Evolutionary conservation across 2,888 invertebrate genomes (phyloP), one percentile per base, ranked within the genome.

Genomic region (Calameuta filiformis): DNA sequence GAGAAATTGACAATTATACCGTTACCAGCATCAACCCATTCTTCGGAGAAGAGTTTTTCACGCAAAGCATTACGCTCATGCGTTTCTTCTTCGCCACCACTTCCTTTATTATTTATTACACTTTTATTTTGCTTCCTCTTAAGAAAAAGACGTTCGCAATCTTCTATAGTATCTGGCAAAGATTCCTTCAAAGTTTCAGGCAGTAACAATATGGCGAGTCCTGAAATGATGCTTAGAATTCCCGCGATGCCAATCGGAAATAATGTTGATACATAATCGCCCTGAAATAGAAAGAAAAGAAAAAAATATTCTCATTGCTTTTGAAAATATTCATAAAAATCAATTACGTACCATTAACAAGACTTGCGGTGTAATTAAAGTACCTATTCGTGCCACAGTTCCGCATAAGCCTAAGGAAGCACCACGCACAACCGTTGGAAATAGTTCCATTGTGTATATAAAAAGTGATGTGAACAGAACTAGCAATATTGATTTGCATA

Each of bases 341-440:
- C 71, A 71, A 12, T 34, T 31, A 71, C 71, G 31, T 33, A 91
- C 91, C 83, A 88, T 79, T 40, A 87, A 81, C 81, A 91, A 83
- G 69, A 91, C 81, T 82, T 92, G 92, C 15, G 92, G 92, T 33
- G 92, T 92, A 33, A 92, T 85, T 68, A 93, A 89, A 75, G 92
- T 92, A 1, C 93, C 93, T 23, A 93, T 87, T 80, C 93, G 89
- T 6, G 92, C 92, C 83, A 92, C 91, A 84, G 92, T 92, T 2
- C 92, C 90, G 85, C 93, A 93, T 12, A 92, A 84, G 35, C 93
- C 93, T 68, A 92, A 84, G 73, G 90, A 91, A 68, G 89, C 87
- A 12, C 90, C 91, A 68, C 92, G 89, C 73, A 89, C 86, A 75
- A 91, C 87, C 1, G 92, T 92, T 35, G 92, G 92, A 79, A 92